Conservation (phyloP, 2,797 vertebrate genomes). For the Oreortyx pictus region DNA sequence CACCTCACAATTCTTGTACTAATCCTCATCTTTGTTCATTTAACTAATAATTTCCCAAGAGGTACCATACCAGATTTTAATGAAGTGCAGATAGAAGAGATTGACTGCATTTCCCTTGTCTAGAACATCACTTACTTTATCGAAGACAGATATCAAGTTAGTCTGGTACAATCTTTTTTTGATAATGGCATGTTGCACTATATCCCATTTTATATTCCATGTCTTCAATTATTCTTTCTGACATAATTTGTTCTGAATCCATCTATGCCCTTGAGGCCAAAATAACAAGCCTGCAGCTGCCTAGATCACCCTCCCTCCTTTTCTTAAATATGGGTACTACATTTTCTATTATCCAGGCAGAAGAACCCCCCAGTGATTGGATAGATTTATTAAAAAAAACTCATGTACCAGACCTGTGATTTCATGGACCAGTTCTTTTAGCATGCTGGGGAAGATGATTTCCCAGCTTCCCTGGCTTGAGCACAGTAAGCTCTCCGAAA, state of each 20-base stretch:
- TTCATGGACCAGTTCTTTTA: constrained; percentile 15
- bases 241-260: constrained; percentile 72
- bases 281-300: constrained; percentile 52
- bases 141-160: constrained; percentile 70
- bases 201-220: constrained; percentile 71
- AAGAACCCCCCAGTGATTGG: constrained; percentile 40
- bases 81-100: constrained; percentile 63
- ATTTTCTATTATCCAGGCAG: constrained; percentile 34
- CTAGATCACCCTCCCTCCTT: constrained; percentile 16
- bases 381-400: constrained; percentile 50
- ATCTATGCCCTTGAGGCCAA: constrained; percentile 65
- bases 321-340: constrained; percentile 47
- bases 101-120: constrained; percentile 66
- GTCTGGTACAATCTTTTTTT: constrained; percentile 68
- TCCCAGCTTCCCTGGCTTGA: not conserved
- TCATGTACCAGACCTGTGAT: not conserved
- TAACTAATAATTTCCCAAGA: constrained; percentile 72
- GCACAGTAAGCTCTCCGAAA: not conserved
- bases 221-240: constrained; percentile 71
- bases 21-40: constrained; percentile 50
- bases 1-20: constrained; percentile 10
- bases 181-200: constrained; percentile 66
- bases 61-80: constrained; percentile 57
- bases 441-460: not conserved
- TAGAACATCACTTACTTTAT: constrained; percentile 73